Evolutionary conservation across 1,140 invertebrate species (phyloP), one percentile per base, ranked within the genome.

Genomic region (Rhyacophila brunnea): DNA sequence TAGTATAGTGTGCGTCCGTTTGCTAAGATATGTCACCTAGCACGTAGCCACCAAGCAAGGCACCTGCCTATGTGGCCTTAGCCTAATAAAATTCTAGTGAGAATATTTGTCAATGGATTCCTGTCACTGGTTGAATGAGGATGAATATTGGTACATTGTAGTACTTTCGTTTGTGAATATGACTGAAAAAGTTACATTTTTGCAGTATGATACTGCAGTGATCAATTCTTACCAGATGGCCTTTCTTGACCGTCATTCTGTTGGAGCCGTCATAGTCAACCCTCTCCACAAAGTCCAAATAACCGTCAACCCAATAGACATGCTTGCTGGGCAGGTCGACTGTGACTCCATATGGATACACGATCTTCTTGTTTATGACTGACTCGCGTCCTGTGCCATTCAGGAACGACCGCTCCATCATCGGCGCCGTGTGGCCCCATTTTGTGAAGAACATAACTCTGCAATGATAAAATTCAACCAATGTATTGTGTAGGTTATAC

Each of bases 291-390:
- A 82, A 85, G 72, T 90, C 88, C 57, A 90, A 77, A 73, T 89
- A 90, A 10, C 83, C 83, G 73, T 91, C 89, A 34, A 87, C 85
- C 88, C 88, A 93, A 73, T 91, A 93, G 10, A 93, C 78, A 65
- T 85, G 80, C 61, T 84, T 72, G 44, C 82, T 83, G n/a, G 89
- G 82, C 65, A 83, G 83, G 75, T 93, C 90, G 13, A 90, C 74
- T 14, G 86, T 79, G 11, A 90, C 74, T 52, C 86, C 85, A 66
- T 82, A 83, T 1, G 88, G 88, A 76, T 90, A 89, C 60, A 90
- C 87, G 59, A 90, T 87, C 70, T 86, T 85, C 4, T 77, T 68
- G 32, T 74, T 71, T 5, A 87, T 84, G 28, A 89, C 67, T 5
- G 72, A 62, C 10, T 70, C 78, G 45, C 83, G 72, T 52, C 79